A percentile compares a stretch with the other conserved stretches of the same genome.
These are phyloP conservation scores for Scaptomyza caliginosa DNA, from an alignment of 2,888 invertebrate genomes.

Conservation along the genomic window DNA sequence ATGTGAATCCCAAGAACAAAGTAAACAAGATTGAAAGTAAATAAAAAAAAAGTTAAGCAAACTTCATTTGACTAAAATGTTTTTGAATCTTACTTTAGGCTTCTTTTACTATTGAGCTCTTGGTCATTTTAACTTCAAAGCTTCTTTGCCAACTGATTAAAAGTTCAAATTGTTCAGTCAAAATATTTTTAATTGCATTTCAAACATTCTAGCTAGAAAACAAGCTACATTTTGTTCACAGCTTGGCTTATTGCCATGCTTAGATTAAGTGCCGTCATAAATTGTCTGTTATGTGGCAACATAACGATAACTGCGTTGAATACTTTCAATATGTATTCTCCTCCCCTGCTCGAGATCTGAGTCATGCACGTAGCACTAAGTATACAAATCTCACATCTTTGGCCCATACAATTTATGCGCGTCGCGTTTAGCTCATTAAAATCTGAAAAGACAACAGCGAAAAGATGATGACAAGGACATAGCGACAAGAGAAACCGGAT, in stretches of 20 bases:
- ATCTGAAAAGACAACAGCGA: conserved; percentile 24
- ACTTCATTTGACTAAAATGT: background rate
- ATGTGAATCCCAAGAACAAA: background rate
- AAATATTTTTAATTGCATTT: background rate
- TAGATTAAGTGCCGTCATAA: conserved; percentile 12
- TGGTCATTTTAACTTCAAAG: too few relatives aligned
- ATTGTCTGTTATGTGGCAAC: conserved; percentile 21
- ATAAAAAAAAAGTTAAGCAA: background rate
- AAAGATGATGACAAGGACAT: conserved; percentile 52
- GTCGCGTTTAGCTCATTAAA: conserved; percentile 62
- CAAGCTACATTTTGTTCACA: background rate
- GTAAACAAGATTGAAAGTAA: background rate
- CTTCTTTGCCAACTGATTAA: too few relatives aligned
- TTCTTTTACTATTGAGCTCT: too few relatives aligned
- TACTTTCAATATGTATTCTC: conserved; percentile 21
- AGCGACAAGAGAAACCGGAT: conserved; percentile 66
- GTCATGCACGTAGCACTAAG: conserved; percentile 42
- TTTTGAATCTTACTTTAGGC: background rate
- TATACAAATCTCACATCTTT: conserved; percentile 53
- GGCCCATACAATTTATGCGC: conserved; percentile 70
- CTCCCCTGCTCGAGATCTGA: conserved; percentile 31
- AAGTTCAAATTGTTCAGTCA: background rate
- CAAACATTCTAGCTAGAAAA: background rate
- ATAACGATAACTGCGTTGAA: conserved; percentile 33
- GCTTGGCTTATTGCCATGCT: background rate